These are phyloP conservation scores for Corythoichthys intestinalis DNA, from an alignment of 2,113 vertebrate genomes.

Conservation along the genomic window DNA sequence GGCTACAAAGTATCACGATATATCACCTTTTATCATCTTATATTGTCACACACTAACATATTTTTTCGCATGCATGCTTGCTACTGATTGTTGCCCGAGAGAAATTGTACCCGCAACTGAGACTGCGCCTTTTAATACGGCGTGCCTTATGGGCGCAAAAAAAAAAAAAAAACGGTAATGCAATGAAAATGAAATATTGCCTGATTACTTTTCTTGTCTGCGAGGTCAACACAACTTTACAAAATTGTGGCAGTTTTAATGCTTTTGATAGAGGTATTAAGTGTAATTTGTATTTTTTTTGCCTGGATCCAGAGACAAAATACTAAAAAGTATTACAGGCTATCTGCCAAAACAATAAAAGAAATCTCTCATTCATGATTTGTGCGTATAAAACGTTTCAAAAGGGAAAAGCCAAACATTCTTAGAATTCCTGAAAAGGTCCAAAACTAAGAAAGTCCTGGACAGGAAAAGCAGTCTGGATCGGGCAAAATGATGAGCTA, in stretches of 20 bases:
- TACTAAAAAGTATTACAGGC: background rate
- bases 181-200: background rate
- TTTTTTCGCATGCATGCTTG: too few species aligned
- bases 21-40: too few species aligned
- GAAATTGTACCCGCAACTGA: too few species aligned
- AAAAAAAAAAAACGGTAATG: too few species aligned
- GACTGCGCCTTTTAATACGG: too few species aligned
- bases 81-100: too few species aligned
- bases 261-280: background rate
- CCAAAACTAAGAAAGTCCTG: conserved; percentile 7
- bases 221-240: background rate
- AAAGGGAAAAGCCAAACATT: conserved; percentile 6
- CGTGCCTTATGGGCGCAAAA: too few species aligned
- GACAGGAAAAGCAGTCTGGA: conserved; percentile 9
- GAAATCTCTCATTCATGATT: conserved; percentile 9
- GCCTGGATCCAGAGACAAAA: background rate
- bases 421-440: conserved; percentile 6
- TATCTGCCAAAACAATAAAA: background rate
- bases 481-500: conserved; percentile 3
- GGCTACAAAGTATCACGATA: too few species aligned
- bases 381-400: conserved; percentile 1
- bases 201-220: background rate
- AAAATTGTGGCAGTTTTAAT: background rate
- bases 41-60: too few species aligned
- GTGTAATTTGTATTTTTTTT: background rate